These are phyloP conservation scores for Myotis yumanensis DNA, from an alignment of 2,113 vertebrate genomes.

Conservation along the genomic window DNA sequence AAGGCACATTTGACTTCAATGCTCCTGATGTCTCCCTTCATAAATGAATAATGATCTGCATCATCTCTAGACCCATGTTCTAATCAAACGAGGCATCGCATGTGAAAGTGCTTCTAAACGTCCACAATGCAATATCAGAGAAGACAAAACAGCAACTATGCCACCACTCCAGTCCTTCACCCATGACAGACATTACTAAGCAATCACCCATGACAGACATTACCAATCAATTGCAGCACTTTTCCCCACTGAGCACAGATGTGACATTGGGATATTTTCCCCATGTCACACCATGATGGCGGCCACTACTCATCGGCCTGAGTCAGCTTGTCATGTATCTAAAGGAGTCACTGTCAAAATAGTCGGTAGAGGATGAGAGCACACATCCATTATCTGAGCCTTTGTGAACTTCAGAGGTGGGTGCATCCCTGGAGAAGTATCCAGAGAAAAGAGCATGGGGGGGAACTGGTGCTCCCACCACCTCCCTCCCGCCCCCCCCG, in stretches of 20 bases:
- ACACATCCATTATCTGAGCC: not conserved
- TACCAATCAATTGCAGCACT: not conserved
- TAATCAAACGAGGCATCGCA: not conserved
- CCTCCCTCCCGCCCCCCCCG: not conserved
- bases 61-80: not conserved
- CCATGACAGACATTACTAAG: not conserved
- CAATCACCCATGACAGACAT: not conserved
- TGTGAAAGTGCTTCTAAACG: not conserved
- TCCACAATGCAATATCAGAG: not conserved
- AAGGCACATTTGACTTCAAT: not conserved
- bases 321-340: not conserved
- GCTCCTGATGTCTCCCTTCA: not conserved
- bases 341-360: not conserved
- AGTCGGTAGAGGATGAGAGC: not conserved
- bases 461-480: not conserved
- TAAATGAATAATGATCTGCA: not conserved
- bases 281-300: not conserved
- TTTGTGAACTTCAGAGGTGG: not conserved
- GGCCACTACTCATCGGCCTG: not conserved
- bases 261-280: not conserved
- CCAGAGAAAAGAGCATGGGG: not conserved
- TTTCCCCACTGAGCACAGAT: not conserved
- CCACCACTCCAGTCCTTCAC: not conserved
- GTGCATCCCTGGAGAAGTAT: not conserved
- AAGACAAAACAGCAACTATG: fast-evolving